phyloP scores from a whole-genome alignment of 2,888 invertebrate genomes.

The Andrena marginata region DNA sequence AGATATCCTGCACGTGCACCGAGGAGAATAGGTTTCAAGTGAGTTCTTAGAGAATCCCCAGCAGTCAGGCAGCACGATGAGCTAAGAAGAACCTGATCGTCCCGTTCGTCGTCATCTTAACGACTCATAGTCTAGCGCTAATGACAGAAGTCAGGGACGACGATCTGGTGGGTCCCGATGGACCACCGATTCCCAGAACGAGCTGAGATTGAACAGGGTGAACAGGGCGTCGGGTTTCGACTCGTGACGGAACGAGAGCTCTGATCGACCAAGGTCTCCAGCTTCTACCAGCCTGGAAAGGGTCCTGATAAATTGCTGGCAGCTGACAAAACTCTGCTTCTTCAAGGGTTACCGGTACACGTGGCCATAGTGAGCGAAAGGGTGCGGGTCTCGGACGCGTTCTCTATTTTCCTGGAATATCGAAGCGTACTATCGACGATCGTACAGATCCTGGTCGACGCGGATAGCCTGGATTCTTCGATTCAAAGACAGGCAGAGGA shows the following conservation, averaged over 20 bases:
- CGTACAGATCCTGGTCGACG: not conserved
- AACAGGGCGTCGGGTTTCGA: constrained; percentile 49
- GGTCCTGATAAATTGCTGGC: constrained; percentile 73
- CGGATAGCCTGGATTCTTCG: not conserved
- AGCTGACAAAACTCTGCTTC: constrained; percentile 73
- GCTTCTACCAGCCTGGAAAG: constrained; percentile 43
- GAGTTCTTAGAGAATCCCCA: constrained; percentile 1
- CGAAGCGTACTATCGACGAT: not conserved
- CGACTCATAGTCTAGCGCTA: constrained; percentile 48
- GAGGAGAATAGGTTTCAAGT: not conserved
- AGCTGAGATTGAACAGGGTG: constrained; percentile 33
- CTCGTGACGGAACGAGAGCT: constrained; percentile 52
- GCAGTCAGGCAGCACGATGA: not conserved
- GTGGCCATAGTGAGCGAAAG: constrained; percentile 55
- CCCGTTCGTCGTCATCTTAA: constrained; percentile 52
- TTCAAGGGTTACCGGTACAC: constrained; percentile 73
- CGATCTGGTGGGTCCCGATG: constrained; percentile 63
- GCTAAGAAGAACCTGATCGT: constrained; percentile 19
- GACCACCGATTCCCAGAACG: constrained; percentile 51
- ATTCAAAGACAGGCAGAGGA: not conserved
- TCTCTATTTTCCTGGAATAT: not conserved
- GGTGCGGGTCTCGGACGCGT: constrained; percentile 2
- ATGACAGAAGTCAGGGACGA: constrained; percentile 59
- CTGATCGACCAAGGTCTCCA: constrained; percentile 58
- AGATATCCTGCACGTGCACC: too few relatives aligned